Evolutionary conservation across 2,888 invertebrate species (phyloP), one percentile per base, ranked within the genome.

Genomic region (Hirtodrosophila alboralis): DNA sequence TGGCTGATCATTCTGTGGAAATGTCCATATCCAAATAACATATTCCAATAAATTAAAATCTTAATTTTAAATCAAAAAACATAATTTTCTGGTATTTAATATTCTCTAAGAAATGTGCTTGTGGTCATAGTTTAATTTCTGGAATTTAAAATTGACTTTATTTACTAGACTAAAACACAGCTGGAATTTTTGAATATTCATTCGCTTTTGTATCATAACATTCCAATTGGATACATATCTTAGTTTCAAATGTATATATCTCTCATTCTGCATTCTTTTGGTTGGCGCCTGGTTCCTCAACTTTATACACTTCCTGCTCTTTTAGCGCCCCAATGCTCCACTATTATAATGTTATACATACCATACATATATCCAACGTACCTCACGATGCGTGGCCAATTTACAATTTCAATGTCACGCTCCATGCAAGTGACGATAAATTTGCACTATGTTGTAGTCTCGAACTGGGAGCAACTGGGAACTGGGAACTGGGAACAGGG

Each of bases 321-420:
- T 38, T 30, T 27, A 28, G 44, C 21, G 48, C n/a, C 14, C 18
- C 57, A 41, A 40, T 18, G 40, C 63, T 57, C 58, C 36, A 43
- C 28, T 43, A 30, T 14, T 34, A 34, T 58, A 57, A 30, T 57
- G 56, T 13, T 38, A 57, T 57, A 28, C 41, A 58, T 40, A 57
- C 31, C 54, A 57, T 43, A 60, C 26, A n/a, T 14, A 26, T 28
- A 33, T 14, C 18, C 23, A 48, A 12, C 26, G 38, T 34, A 27
- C 27, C 49, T 47, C 73, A 67, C 66, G 68, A 69, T 78, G 85
- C 87, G 80, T 77, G 69, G 79, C 83, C 84, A 86, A 87, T 87
- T 87, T 84, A 84, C 86, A 87, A 87, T 87, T 87, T 87, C 87
- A 87, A 86, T 88, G 88, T 84, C 88, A 87, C 77, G 84, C 86